Percentiles rank a stretch among this genome's conserved stretches.
Conservation (phyloP, 2,113 vertebrate genomes). For the Okapia johnstoni region DNA sequence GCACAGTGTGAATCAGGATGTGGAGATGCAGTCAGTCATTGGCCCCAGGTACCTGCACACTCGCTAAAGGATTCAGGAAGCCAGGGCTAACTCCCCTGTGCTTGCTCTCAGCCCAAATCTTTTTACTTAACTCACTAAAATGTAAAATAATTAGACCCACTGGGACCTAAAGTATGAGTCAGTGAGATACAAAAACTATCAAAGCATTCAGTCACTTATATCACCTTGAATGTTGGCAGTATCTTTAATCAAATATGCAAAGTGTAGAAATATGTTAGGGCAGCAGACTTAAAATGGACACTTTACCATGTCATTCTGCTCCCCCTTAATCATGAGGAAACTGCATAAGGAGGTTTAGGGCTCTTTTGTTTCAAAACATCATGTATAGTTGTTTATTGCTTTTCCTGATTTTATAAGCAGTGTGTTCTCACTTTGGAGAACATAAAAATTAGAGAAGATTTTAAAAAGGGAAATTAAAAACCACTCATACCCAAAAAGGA, state of each 20-base stretch:
- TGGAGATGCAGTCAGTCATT: not conserved
- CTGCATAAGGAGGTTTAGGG: not conserved
- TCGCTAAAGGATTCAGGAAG: not conserved
- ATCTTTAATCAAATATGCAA: not conserved
- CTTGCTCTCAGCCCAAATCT: not conserved
- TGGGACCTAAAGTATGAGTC: not conserved
- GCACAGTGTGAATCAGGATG: not conserved
- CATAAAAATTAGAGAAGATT: not conserved
- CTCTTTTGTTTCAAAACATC: not conserved
- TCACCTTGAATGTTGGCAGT: not conserved
- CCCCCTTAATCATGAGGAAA: not conserved
- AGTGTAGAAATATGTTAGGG: not conserved
- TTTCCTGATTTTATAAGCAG: not conserved
- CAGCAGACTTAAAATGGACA: not conserved
- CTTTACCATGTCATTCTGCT: not conserved
- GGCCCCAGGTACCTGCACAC: not conserved
- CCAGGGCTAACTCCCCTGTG: not conserved
- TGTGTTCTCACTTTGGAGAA: not conserved
- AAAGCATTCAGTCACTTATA: not conserved
- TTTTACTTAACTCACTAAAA: not conserved
- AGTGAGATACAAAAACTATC: not conserved
- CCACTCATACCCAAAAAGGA: not conserved
- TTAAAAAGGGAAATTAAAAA: not conserved
- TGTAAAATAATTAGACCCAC: not conserved
- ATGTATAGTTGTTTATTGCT: not conserved